Conservation (phyloP, 2,113 vertebrate species). For the Bucco capensis region DNA sequence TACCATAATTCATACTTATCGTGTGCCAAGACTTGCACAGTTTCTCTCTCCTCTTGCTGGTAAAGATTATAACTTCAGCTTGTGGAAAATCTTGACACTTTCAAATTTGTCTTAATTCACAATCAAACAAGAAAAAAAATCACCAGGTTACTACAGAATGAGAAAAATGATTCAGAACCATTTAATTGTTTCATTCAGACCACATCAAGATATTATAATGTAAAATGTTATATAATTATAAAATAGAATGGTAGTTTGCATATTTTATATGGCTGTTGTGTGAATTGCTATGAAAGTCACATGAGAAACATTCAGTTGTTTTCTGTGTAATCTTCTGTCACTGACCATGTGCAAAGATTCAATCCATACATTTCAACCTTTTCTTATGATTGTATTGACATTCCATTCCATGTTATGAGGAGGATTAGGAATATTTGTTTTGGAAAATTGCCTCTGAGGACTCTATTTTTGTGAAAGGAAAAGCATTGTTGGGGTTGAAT, state of each 20-base stretch:
- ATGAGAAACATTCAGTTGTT: not conserved
- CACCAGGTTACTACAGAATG: not conserved
- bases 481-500: not conserved
- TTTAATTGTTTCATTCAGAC: constrained; percentile 6
- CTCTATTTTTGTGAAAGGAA: constrained; percentile 2
- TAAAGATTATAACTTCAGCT: not conserved
- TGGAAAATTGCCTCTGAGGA: not conserved
- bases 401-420: not conserved
- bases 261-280: not conserved
- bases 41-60: not conserved
- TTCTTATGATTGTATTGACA: not conserved
- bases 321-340: not conserved
- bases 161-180: not conserved
- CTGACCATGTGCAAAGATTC: not conserved
- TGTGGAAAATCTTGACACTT: not conserved
- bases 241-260: not conserved
- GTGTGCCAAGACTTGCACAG: not conserved
- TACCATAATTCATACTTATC: not conserved
- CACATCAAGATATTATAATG: not conserved
- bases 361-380: constrained; percentile 10
- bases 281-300: not conserved
- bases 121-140: not conserved
- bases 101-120: not conserved
- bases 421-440: constrained; percentile 4
- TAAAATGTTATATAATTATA: not conserved